A percentile compares a stretch with the other conserved stretches of the same genome.
Conservation (phyloP, 2,888 invertebrate genomes). For the Pecten maximus region DNA sequence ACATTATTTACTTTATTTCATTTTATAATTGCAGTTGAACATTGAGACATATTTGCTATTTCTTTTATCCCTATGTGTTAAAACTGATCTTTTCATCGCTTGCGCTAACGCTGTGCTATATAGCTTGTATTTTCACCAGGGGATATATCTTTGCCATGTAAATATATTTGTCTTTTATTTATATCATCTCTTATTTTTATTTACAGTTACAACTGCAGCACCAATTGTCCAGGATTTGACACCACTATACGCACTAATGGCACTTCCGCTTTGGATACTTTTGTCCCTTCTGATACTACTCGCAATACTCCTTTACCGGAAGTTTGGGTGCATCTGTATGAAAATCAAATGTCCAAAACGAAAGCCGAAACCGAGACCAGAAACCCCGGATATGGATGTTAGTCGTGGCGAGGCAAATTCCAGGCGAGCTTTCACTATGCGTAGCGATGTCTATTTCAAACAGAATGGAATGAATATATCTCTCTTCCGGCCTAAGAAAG, state of each 20-base stretch:
- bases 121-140: too few relatives aligned
- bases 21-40: too few relatives aligned
- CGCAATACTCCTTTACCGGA: constrained; percentile 10
- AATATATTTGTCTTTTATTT: not conserved
- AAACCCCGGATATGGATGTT: constrained; percentile 40
- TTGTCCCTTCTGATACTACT: not conserved
- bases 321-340: constrained; percentile 43
- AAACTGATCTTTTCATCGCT: too few relatives aligned
- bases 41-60: too few relatives aligned
- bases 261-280: constrained; percentile 36
- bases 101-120: too few relatives aligned
- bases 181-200: not conserved
- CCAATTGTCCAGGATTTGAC: not conserved
- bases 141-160: too few relatives aligned
- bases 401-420: constrained; percentile 35
- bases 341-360: constrained; percentile 39
- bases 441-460: not conserved
- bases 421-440: not conserved
- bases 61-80: too few relatives aligned
- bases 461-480: constrained; percentile 1
- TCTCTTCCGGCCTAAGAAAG: constrained; percentile 44
- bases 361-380: constrained; percentile 37
- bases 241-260: not conserved
- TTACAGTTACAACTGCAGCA: not conserved
- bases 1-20: too few relatives aligned